phyloP scores from a whole-genome alignment of 2,888 invertebrate species.

The Aricia artaxerxes region DNA sequence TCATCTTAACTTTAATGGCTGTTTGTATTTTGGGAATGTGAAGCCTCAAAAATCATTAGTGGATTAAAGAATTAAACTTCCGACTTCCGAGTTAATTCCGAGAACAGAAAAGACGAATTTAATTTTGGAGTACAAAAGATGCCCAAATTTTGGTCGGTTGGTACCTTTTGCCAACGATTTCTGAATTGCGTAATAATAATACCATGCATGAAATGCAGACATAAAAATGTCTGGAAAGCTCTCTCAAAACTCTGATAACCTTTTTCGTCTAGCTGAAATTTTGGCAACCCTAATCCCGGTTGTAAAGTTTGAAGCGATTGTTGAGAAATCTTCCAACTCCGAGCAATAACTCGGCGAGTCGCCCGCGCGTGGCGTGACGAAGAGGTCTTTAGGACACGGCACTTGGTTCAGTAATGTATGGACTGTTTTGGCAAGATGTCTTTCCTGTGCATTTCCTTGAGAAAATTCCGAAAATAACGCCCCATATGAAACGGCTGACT shows the following conservation, averaged over 20 bases:
- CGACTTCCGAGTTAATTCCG: background rate
- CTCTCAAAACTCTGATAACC: background rate
- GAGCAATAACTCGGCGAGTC: slow-evolving; percentile 59
- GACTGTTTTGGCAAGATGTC: slow-evolving; percentile 31
- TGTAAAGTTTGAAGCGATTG: slow-evolving; percentile 33
- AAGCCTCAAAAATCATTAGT: background rate
- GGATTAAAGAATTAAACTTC: background rate
- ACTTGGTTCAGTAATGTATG: slow-evolving; percentile 58
- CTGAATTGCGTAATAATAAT: background rate
- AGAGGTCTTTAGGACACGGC: slow-evolving; percentile 58
- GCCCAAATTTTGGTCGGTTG: background rate
- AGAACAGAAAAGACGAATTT: background rate
- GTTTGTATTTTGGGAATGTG: slow-evolving; percentile 18
- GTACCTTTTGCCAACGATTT: background rate
- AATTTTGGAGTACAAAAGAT: background rate
- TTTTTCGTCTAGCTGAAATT: background rate
- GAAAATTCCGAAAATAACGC: slow-evolving; percentile 21
- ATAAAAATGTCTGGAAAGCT: background rate
- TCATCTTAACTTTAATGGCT: slow-evolving; percentile 11
- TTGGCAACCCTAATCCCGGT: slow-evolving; percentile 16
- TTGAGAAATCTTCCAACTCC: slow-evolving; percentile 32
- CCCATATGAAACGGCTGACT: slow-evolving; percentile 7
- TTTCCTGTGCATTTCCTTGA: slow-evolving; percentile 20
- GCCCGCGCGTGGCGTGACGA: slow-evolving; percentile 53
- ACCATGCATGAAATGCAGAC: background rate